Conservation (phyloP, 2,888 invertebrate genomes). For the Miltochrista miniata region DNA sequence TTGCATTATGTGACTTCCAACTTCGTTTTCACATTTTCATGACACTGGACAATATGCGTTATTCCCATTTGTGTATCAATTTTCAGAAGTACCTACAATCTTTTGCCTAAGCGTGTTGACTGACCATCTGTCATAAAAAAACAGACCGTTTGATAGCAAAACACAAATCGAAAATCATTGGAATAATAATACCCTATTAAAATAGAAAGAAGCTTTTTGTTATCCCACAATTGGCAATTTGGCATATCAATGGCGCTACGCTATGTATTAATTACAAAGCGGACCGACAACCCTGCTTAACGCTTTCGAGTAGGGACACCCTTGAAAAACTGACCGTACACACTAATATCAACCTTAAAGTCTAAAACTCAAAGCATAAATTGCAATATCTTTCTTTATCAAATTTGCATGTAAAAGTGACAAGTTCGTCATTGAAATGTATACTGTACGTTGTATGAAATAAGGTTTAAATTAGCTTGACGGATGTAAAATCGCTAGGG, state of each 20-base stretch:
- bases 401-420: constrained; percentile 68
- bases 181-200: constrained; percentile 26
- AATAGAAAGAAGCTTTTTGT: constrained; percentile 43
- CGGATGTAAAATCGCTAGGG: constrained; percentile 53
- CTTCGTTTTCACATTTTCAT: too few species aligned
- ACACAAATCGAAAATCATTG: constrained; percentile 12
- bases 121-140: too few species aligned
- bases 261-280: constrained; percentile 80
- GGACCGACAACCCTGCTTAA: constrained; percentile 65
- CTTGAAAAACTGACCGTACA: constrained; percentile 47
- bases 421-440: constrained; percentile 30
- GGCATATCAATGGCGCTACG: constrained; percentile 74
- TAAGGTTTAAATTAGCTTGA: constrained; percentile 39
- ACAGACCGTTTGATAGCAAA: neutral
- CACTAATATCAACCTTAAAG: constrained; percentile 36
- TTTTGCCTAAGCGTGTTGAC: too few species aligned
- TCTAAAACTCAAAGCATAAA: constrained; percentile 28
- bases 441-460: constrained; percentile 7
- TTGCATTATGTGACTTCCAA: too few species aligned
- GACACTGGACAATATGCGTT: too few species aligned
- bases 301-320: constrained; percentile 72
- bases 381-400: constrained; percentile 30
- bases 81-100: too few species aligned
- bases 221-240: constrained; percentile 64
- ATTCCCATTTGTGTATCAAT: too few species aligned